These are phyloP conservation scores for Empis livida DNA, from an alignment of 2,888 invertebrate species.

Conservation along the genomic window DNA sequence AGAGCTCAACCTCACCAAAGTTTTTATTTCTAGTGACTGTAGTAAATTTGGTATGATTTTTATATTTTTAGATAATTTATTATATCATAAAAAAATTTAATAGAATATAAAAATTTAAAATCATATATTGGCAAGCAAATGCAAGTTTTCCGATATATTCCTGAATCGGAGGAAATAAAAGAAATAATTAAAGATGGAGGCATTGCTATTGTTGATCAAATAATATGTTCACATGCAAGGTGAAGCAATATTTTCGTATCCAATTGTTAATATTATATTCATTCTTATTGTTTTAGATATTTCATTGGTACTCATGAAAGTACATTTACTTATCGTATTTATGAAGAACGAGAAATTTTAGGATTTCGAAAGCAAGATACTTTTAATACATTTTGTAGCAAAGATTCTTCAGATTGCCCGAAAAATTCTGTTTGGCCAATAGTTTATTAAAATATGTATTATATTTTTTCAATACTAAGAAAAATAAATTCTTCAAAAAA, in stretches of 20 bases:
- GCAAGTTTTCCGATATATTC: conserved; percentile 23
- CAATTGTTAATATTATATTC: background rate
- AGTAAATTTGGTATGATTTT: conserved; percentile 38
- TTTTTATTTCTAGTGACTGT: conserved; percentile 84
- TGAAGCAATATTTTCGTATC: conserved; percentile 21
- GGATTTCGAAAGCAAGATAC: conserved; percentile 71
- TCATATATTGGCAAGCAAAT: conserved; percentile 23
- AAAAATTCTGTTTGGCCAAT: conserved; percentile 68
- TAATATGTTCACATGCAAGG: conserved; percentile 79
- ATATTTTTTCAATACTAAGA: background rate
- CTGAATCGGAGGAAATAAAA: conserved; percentile 25
- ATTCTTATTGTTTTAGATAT: conserved; percentile 26
- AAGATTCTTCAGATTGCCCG: conserved; percentile 48
- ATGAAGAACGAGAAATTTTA: conserved; percentile 92
- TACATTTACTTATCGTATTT: conserved; percentile 91
- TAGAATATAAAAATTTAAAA: conserved; percentile 28
- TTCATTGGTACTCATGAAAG: conserved; percentile 91
- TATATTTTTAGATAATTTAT: no score
- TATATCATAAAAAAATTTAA: no score
- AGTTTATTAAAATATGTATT: conserved; percentile 30
- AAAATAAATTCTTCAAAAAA: no score
- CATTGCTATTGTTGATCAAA: conserved; percentile 86
- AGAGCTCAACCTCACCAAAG: conserved; percentile 41
- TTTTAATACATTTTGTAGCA: conserved; percentile 63
- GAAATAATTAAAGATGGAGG: conserved; percentile 57